phyloP scores from a whole-genome alignment of 1,140 invertebrate species.

The Heliothis subflexa region DNA sequence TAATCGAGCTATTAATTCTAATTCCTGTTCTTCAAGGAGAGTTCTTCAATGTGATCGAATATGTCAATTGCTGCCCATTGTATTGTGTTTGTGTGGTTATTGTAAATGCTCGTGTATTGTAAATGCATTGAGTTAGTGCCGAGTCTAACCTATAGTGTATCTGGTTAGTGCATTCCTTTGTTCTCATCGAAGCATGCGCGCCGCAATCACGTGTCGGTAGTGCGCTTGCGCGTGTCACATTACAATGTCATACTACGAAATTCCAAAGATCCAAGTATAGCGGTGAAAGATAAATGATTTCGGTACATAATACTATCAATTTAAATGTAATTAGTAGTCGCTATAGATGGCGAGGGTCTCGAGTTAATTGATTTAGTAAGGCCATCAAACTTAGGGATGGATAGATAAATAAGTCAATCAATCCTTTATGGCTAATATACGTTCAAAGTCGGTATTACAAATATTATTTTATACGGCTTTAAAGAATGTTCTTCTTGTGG shows the following conservation, averaged over 20 bases:
- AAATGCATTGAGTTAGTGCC: conserved; percentile 9
- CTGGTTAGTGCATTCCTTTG: conserved; percentile 43
- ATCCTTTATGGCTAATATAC: too few species aligned
- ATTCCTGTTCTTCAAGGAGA: not conserved
- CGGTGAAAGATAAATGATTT: not conserved
- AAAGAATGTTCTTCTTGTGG: not conserved
- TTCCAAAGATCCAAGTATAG: conserved; percentile 10
- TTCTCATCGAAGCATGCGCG: conserved; percentile 24
- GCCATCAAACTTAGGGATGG: conserved; percentile 6
- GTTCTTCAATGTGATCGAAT: not conserved
- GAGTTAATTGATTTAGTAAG: conserved; percentile 15
- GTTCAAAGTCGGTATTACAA: too few species aligned
- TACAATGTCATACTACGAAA: conserved; percentile 43
- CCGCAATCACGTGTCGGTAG: conserved; percentile 41
- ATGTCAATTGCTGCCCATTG: conserved; percentile 1
- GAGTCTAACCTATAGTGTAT: conserved; percentile 12
- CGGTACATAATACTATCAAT: not conserved
- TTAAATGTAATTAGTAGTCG: conserved; percentile 14
- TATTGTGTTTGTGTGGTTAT: not conserved
- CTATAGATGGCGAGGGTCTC: conserved; percentile 3
- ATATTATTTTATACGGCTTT: too few species aligned
- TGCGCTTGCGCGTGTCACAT: conserved; percentile 35
- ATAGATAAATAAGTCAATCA: not conserved
- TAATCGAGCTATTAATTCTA: not conserved
- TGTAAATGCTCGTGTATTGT: conserved; percentile 23